These are phyloP conservation scores for Myodes glareolus DNA, from an alignment of 2,113 vertebrate genomes.

Conservation along the genomic window DNA sequence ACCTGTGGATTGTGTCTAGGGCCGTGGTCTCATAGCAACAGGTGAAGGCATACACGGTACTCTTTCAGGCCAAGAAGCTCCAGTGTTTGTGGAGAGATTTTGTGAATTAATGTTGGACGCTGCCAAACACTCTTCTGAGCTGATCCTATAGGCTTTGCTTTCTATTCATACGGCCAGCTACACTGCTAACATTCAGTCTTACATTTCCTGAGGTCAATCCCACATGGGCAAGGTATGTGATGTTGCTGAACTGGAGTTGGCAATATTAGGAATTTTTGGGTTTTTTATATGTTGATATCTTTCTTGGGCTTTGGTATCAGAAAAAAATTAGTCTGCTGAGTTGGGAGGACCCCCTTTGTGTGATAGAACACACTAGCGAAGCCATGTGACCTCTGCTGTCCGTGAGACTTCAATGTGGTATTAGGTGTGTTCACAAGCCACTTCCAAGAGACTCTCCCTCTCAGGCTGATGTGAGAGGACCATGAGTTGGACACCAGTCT, in stretches of 20 bases:
- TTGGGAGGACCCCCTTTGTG: not conserved
- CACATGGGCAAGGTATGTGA: not conserved
- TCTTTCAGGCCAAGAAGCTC: not conserved
- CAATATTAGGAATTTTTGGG: not conserved
- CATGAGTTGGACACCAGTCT: not conserved
- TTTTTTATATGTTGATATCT: not conserved
- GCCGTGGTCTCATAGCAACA: not conserved
- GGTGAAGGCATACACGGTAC: no score
- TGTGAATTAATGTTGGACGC: not conserved
- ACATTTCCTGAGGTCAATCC: not conserved
- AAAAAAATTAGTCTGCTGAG: not conserved
- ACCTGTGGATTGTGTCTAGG: not conserved
- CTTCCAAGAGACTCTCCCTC: not conserved
- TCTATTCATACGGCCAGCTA: not conserved
- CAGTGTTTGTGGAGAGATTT: not conserved
- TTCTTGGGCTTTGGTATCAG: not conserved
- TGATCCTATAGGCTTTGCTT: not conserved
- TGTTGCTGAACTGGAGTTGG: not conserved
- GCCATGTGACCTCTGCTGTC: not conserved
- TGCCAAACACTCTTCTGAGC: not conserved
- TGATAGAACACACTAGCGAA: not conserved
- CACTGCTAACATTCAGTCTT: no score
- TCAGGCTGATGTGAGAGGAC: not conserved
- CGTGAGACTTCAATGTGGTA: not conserved
- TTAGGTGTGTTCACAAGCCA: not conserved